Base-by-base conservation (phyloP, 2,888 invertebrate genomes). In the Apantesis nais region DNA sequence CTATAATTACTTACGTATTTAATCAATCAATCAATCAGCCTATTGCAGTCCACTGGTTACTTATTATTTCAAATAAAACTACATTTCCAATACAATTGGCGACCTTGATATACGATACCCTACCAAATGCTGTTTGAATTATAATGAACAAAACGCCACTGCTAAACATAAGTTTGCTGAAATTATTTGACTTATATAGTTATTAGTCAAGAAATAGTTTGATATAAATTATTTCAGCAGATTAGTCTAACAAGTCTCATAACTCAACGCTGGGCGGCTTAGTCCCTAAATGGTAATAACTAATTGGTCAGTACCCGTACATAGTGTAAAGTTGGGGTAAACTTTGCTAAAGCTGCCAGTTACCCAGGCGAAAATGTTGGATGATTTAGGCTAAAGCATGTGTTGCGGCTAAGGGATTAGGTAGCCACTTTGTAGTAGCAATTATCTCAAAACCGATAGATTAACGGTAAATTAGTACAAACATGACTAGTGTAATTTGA, bases 291-390 rank as follows among this genome's bases (percentile, higher is more conserved):
- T 69, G 61, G 16, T 34, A 70, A 67, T 73, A 70, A 70, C 78
- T 73, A 75, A 78, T 75, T 80, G 78, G 75, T 31, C 65, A 69
- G 72, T 67, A 60, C 62, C 67, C 67, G 68, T 70, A 70, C 60
- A 67, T 66, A 72, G 66, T 63, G 62, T 72, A 63, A 68, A 71
- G 68, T 73, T 34, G 22, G 55, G 2, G 22, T 52, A 52, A 76
- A 79, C 72, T 79, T 80, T 67, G 68, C 67, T 80, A 79, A 74
- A 79, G 70, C 68, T 72, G 72, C 58, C 62, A 70, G 69, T 69
- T 44, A 39, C 25, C 34, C 58, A 58, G 72, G 62, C 72, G 65
- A 65, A 70, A 74, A 78, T 69, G 48, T 64, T 62, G 34, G 66
- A 74, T 74, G 66, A 78, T 74, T 79, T 77, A 67, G 62, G 64